phyloP scores from a whole-genome alignment of 1,140 invertebrate species.

The Contarinia nasturtii region DNA sequence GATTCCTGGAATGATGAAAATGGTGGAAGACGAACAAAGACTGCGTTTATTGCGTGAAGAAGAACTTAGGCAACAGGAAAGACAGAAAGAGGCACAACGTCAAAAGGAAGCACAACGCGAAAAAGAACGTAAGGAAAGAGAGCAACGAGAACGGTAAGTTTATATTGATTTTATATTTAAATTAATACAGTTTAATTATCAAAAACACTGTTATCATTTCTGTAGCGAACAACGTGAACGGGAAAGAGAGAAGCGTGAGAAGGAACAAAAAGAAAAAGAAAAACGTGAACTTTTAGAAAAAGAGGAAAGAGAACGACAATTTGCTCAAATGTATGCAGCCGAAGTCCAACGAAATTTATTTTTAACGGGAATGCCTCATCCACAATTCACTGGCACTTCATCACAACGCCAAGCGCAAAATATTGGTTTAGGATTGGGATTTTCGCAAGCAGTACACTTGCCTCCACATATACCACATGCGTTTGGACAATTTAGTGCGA shows the following conservation, averaged over 20 bases:
- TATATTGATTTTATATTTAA: conserved; percentile 21
- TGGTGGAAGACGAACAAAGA: conserved; percentile 45
- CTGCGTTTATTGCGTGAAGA: conserved; percentile 32
- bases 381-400: too few species aligned
- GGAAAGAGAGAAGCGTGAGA: conserved; percentile 19
- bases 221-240: conserved; percentile 19
- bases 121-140: conserved; percentile 27
- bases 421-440: too few species aligned
- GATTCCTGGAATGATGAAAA: conserved; percentile 34
- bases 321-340: conserved; percentile 7
- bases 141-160: conserved; percentile 24
- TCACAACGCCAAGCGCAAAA: too few species aligned
- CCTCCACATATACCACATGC: too few species aligned
- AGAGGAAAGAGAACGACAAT: conserved; percentile 12
- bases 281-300: conserved; percentile 15
- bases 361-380: too few species aligned
- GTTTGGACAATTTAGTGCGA: too few species aligned
- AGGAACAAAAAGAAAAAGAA: conserved; percentile 8
- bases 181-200: conserved; percentile 18
- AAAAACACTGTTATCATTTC: too few species aligned
- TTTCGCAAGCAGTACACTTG: too few species aligned
- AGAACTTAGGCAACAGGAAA: conserved; percentile 32
- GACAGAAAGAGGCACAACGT: conserved; percentile 26
- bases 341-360: too few species aligned
- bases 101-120: conserved; percentile 32